phyloP scores from a whole-genome alignment of 2,888 invertebrate genomes.

The Rhogogaster chlorosoma region DNA sequence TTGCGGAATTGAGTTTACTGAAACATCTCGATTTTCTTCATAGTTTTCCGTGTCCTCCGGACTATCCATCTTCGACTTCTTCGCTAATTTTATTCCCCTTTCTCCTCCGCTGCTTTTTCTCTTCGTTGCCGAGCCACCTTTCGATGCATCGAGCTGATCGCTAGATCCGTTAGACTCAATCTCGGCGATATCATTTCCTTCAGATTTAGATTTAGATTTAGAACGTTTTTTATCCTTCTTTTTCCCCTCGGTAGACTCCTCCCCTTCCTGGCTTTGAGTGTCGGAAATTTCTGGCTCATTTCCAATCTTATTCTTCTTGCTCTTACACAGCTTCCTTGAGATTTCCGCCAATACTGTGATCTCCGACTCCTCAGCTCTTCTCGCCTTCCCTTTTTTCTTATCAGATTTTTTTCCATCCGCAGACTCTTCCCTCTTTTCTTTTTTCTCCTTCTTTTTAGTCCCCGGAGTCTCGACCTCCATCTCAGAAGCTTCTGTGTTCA shows the following conservation, averaged over 20 bases:
- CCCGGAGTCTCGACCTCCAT: conserved; percentile 20
- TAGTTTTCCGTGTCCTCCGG: conserved; percentile 7
- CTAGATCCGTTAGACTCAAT: not conserved
- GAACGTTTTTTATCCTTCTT: conserved; percentile 20
- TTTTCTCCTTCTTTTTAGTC: conserved; percentile 47
- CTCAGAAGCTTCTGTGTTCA: conserved; percentile 37
- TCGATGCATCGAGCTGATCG: not conserved
- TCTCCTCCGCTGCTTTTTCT: conserved; percentile 43
- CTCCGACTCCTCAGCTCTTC: conserved; percentile 31
- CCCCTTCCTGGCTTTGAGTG: conserved; percentile 1
- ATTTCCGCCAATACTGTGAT: conserved; percentile 53
- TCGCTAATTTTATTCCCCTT: conserved; percentile 32
- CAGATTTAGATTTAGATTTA: not conserved
- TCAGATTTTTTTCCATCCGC: conserved; percentile 11
- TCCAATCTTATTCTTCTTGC: conserved; percentile 52
- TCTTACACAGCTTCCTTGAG: conserved; percentile 44
- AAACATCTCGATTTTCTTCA: not conserved
- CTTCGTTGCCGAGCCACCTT: not conserved
- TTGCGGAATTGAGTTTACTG: not conserved
- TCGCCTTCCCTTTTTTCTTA: conserved; percentile 44
- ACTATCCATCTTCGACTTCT: conserved; percentile 19
- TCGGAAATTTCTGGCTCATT: not conserved
- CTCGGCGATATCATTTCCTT: not conserved
- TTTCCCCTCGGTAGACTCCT: conserved; percentile 15
- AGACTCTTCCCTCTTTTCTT: conserved; percentile 19